Conservation (phyloP, 2,113 vertebrate species). For the Laterallus jamaicensis region DNA sequence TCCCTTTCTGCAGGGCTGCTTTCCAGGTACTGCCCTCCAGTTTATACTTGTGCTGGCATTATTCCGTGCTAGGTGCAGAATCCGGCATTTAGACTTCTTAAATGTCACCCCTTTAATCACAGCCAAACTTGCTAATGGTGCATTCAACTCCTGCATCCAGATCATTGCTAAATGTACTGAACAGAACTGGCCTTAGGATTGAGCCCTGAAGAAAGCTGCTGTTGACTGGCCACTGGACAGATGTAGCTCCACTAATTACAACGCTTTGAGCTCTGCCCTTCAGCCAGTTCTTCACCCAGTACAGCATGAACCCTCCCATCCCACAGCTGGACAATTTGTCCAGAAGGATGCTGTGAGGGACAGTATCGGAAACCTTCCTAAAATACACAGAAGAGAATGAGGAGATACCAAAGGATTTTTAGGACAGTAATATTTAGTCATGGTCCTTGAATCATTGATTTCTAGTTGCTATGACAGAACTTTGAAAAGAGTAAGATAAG, state of each 20-base stretch:
- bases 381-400: not conserved
- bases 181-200: too few relatives aligned
- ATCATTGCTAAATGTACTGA: too few relatives aligned
- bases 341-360: not conserved
- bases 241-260: not conserved
- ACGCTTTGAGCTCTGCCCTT: not conserved
- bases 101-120: not conserved
- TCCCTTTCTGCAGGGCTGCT: not conserved
- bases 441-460: not conserved
- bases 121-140: not conserved
- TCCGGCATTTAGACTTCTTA: not conserved
- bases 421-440: not conserved
- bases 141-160: not conserved
- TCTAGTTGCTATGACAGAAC: not conserved
- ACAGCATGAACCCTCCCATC: not conserved
- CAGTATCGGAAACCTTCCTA: too few relatives aligned
- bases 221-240: too few relatives aligned
- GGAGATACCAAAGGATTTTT: not conserved
- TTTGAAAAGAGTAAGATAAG: not conserved
- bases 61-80: not conserved
- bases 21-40: not conserved
- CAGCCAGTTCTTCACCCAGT: not conserved
- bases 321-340: not conserved
- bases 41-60: not conserved
- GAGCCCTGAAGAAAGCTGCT: too few relatives aligned